phyloP scores from a whole-genome alignment of 2,113 vertebrate genomes.

The Python bivittatus region DNA sequence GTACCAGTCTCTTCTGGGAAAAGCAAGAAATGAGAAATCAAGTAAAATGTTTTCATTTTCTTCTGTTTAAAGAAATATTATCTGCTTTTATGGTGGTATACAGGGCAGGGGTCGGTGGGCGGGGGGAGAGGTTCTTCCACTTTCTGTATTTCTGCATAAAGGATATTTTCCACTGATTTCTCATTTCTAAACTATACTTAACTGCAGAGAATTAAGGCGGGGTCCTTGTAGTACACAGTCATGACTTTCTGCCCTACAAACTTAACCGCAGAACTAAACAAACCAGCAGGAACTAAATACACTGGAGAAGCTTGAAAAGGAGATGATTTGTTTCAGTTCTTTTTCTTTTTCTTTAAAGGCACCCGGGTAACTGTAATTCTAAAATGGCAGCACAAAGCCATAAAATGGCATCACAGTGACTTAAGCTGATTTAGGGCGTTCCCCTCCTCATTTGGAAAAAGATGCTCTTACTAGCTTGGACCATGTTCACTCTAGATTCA shows the following conservation, averaged over 20 bases:
- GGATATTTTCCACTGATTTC: conserved; percentile 32
- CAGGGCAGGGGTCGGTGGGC: not conserved
- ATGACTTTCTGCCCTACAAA: not conserved
- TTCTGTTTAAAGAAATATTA: not conserved
- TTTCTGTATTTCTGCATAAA: not conserved
- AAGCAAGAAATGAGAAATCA: not conserved
- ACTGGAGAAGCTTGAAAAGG: conserved; percentile 7
- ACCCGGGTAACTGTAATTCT: conserved; percentile 36
- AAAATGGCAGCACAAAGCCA: conserved; percentile 73
- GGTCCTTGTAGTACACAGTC: not conserved
- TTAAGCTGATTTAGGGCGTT: conserved; percentile 17
- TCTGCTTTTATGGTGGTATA: not conserved
- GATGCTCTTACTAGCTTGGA: not conserved
- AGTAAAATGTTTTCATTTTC: not conserved
- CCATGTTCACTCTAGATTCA: conserved; percentile 26
- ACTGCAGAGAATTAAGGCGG: conserved; percentile 31
- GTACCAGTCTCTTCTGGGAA: not conserved
- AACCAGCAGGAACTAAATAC: not conserved
- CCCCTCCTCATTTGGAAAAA: not conserved
- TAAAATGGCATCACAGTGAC: conserved; percentile 73
- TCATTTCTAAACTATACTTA: not conserved
- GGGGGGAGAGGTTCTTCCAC: not conserved
- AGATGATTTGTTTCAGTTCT: conserved; percentile 8
- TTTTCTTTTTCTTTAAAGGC: not conserved
- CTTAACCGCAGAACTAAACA: fast-evolving